These are phyloP conservation scores for Matsumyia berberina DNA, from an alignment of 2,888 invertebrate genomes.

Conservation along the genomic window DNA sequence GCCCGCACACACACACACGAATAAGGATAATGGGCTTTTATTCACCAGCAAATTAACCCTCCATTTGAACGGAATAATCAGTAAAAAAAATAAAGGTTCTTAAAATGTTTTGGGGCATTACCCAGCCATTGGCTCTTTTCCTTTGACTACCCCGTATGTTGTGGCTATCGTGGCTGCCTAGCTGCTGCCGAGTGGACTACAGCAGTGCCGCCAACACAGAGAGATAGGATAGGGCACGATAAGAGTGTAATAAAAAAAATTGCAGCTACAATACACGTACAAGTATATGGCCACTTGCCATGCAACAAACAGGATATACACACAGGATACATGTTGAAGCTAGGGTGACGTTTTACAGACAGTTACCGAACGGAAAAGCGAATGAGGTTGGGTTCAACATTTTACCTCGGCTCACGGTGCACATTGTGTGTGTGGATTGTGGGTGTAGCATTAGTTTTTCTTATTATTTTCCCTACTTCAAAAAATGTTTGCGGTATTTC, in stretches of 20 bases:
- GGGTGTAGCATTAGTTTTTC: slow-evolving; percentile 57
- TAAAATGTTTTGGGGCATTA: slow-evolving; percentile 61
- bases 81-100: slow-evolving; percentile 61
- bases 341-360: slow-evolving; percentile 62
- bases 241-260: slow-evolving; percentile 72
- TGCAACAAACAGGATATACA: slow-evolving; percentile 68
- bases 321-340: slow-evolving; percentile 50
- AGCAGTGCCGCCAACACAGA: slow-evolving; percentile 14
- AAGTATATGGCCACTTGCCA: slow-evolving; percentile 70
- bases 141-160: slow-evolving; percentile 56
- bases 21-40: slow-evolving; percentile 30
- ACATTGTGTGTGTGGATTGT: slow-evolving; percentile 20
- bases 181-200: slow-evolving; percentile 51
- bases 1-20: slow-evolving; percentile 7
- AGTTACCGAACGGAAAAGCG: slow-evolving; percentile 29
- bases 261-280: slow-evolving; percentile 42
- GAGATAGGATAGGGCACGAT: slow-evolving; percentile 63
- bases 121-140: slow-evolving; percentile 40
- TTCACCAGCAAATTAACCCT: slow-evolving; percentile 69
- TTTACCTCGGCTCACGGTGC: slow-evolving; percentile 40
- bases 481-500: slow-evolving; percentile 31
- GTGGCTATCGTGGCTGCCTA: slow-evolving; percentile 72
- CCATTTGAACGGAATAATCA: slow-evolving; percentile 68
- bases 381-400: slow-evolving; percentile 45
- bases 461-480: slow-evolving; percentile 29